Evolutionary conservation across 2,888 invertebrate species (phyloP), one percentile per base, ranked within the genome.

Genomic region (Orgyia antiqua): DNA sequence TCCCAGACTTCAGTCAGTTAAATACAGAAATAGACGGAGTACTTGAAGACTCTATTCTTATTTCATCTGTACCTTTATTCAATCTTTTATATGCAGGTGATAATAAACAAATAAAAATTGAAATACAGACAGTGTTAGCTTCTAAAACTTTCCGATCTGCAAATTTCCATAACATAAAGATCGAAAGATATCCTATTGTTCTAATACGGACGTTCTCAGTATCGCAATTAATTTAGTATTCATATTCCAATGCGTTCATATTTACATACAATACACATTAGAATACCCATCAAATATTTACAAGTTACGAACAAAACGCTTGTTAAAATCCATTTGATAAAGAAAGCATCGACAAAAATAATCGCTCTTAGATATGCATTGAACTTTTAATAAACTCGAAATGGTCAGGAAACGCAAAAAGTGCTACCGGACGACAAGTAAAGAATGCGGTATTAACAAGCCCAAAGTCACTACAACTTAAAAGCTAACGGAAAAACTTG

Each of bases 361-460:
- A 52, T 47, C 61, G 53, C 52, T 53, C 51, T 48, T 47, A 25
- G 23, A 13, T 33, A 35, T 13, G 31, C 27, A 45, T 25, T 52
- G 51, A 58, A 57, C 52, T 58, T 60, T n/a, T n/a, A n/a, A n/a
- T n/a, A n/a, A n/a, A n/a, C n/a, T n/a, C n/a, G 61, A 59, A 54
- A 54, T 44, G 44, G 40, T 35, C 31, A 55, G 76, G 73, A 76
- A 72, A 53, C 56, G 65, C 65, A 78, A 76, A 73, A 76, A 76
- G 57, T 35, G 39, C 27, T 44, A 39, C 61, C 71, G 76, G 72
- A 71, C 54, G 62, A 34, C 32, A 3, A 3, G 10, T 23, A 27
- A 44, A 60, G 71, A 69, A 72, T 73, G 71, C 59, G 55, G 60
- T 42, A 48, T 50, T 36, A 17, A 31, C 27, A 33, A 31, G 34